Evolutionary conservation across 2,888 invertebrate genomes (phyloP).

Genomic region (Siphonodentalium dalli): DNA sequence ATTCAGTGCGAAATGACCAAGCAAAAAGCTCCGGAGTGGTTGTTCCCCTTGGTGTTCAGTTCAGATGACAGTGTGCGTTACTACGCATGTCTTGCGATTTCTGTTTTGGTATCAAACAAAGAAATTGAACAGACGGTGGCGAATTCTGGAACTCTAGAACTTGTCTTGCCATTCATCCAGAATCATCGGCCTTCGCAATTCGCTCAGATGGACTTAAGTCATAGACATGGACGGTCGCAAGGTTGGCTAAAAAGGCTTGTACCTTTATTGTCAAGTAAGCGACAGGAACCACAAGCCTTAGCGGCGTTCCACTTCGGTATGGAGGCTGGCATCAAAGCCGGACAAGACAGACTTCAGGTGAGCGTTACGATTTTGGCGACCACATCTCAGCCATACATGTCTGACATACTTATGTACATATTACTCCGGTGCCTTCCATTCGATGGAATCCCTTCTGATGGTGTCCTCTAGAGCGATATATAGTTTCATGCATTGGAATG

Average conservation of each 20-base stretch:
- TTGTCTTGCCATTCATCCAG: slow-evolving; percentile 96
- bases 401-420: too few species aligned
- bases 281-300: slow-evolving; percentile 93
- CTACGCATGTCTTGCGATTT: slow-evolving; percentile 97
- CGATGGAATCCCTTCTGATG: too few species aligned
- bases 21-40: slow-evolving; percentile 78
- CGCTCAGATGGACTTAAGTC: slow-evolving; percentile 77
- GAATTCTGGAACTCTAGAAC: slow-evolving; percentile 93
- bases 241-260: slow-evolving; percentile 92
- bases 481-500: too few species aligned
- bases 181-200: slow-evolving; percentile 94
- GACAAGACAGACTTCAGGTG: slow-evolving; percentile 62
- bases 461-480: too few species aligned
- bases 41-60: slow-evolving; percentile 96
- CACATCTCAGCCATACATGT: too few species aligned
- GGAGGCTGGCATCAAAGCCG: slow-evolving; percentile 97
- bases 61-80: slow-evolving; percentile 85
- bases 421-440: too few species aligned
- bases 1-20: slow-evolving; percentile 98
- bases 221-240: slow-evolving; percentile 94
- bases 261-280: slow-evolving; percentile 90
- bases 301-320: slow-evolving; percentile 98
- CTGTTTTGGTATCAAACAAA: slow-evolving; percentile 93
- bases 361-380: too few species aligned
- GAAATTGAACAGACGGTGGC: slow-evolving; percentile 97